Evolutionary conservation across 2,888 invertebrate genomes (phyloP), one percentile per base, ranked within the genome.

Genomic region (Leuctra nigra): DNA sequence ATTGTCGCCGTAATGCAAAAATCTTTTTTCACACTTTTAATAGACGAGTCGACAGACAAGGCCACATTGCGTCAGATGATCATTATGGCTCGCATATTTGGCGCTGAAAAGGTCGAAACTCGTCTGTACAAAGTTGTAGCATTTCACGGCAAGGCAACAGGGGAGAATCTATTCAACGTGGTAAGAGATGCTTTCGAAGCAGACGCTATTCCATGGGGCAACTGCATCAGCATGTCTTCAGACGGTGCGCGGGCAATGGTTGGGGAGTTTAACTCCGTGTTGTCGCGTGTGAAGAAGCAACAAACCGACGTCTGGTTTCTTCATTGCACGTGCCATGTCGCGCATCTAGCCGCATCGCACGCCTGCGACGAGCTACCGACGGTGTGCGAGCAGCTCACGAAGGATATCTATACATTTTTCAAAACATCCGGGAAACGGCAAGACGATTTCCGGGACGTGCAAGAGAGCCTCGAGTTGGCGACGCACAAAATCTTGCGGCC

Each of bases 331-430:
- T 53, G 16, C 53, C 38, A 53, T 38, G 38, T 20, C 22, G 16
- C 53, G 9, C 53, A 53, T 18, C 53, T 53, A 4, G 53, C 36
- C 36, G 38, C 53, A 53, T 53, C 53, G 14, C 38, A 53, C 22
- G 53, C 53, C 3, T 53, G 22, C 13, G 13, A 48, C 23, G 22
- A 41, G 39, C 24, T 53, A 11, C 38, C 41, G 39, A 18, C 13
- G 9, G 52, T 50, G 29, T 33, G 52, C 20, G 33, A 33, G 33
- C 52, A 50, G 33, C 16, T 50, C 4, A 11, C 33, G 4, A 7
- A n/a, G 24, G 48, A 24, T 24, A n/a, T 48, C 13, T 48, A 48
- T n/a, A 14, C 1, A 9, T 48, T 14, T n/a, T 48, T 48, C 11
- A 48, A 48, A 24, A 48, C 48, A 48, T 48, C 24, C 6, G n/a